Percentiles rank a stretch among this genome's conserved stretches.
Evolutionary conservation across 37 sponge, comb jelly and placozoan genomes (phyloP).

Genomic region (Mnemiopsis leidyi): DNA sequence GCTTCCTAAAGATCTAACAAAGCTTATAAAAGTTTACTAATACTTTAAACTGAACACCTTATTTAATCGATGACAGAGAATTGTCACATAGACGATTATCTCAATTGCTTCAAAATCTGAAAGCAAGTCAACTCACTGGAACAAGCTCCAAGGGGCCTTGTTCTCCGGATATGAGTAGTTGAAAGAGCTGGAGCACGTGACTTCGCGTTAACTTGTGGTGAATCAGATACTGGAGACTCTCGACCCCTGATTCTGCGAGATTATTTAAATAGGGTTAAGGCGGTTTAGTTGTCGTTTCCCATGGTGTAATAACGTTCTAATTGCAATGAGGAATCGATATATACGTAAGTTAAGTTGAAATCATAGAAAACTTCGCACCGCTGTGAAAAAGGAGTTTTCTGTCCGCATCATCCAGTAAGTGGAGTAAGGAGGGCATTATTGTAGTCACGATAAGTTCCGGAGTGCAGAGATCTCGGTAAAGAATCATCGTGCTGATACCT

Average conservation of each 20-base stretch:
- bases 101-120: no score
- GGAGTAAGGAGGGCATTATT: constrained; percentile 46
- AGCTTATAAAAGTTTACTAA: no score
- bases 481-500: constrained; percentile 65
- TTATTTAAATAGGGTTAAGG: background rate
- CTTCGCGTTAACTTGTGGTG: constrained; percentile 17
- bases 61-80: no score
- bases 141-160: constrained; percentile 27
- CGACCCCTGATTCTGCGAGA: constrained; percentile 9
- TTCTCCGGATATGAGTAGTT: constrained; percentile 44
- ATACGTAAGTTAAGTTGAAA: background rate
- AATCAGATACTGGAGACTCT: constrained; percentile 51
- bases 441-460: constrained; percentile 50
- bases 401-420: constrained; percentile 46
- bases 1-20: no score
- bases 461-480: constrained; percentile 56
- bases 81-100: no score
- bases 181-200: constrained; percentile 59
- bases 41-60: no score
- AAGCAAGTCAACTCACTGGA: background rate
- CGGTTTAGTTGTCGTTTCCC: no score
- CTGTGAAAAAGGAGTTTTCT: constrained; percentile 39
- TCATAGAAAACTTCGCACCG: background rate
- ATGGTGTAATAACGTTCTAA: background rate
- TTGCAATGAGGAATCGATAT: no score